These are phyloP conservation scores for Enteromius viviparus DNA, from an alignment of 2,797 vertebrate genomes.

Conservation along the genomic window DNA sequence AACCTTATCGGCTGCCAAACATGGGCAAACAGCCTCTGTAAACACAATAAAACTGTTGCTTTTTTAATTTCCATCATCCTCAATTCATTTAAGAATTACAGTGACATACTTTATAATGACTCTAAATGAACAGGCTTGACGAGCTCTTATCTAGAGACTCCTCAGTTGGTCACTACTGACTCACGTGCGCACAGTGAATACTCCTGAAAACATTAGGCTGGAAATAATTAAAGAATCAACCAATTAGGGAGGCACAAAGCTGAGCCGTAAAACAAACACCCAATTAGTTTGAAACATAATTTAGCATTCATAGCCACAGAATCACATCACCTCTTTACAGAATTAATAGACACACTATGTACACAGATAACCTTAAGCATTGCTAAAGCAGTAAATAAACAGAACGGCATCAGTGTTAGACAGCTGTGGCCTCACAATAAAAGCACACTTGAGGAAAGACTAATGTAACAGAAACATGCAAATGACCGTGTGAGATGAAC, in stretches of 20 bases:
- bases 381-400: slow-evolving; percentile 8
- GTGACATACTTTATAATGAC: slow-evolving; percentile 50
- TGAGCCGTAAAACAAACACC: slow-evolving; percentile 56
- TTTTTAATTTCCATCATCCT: slow-evolving; percentile 51
- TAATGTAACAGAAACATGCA: not conserved
- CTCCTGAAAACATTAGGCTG: slow-evolving; percentile 42
- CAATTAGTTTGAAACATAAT: slow-evolving; percentile 54
- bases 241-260: slow-evolving; percentile 46
- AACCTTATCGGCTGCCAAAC: slow-evolving; percentile 42
- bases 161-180: slow-evolving; percentile 30
- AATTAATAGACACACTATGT: slow-evolving; percentile 50
- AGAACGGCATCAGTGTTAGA: slow-evolving; percentile 1
- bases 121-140: slow-evolving; percentile 51
- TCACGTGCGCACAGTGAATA: slow-evolving; percentile 12
- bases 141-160: slow-evolving; percentile 53
- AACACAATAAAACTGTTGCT: slow-evolving; percentile 37
- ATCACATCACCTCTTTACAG: slow-evolving; percentile 49
- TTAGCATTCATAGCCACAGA: slow-evolving; percentile 41
- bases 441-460: not conserved
- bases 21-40: slow-evolving; percentile 40
- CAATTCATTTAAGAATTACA: slow-evolving; percentile 55
- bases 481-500: not conserved
- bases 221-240: slow-evolving; percentile 58
- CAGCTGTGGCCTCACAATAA: not conserved
- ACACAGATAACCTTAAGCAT: slow-evolving; percentile 43